phyloP scores from a whole-genome alignment of 2,113 vertebrate species.

The Tyto alba region DNA sequence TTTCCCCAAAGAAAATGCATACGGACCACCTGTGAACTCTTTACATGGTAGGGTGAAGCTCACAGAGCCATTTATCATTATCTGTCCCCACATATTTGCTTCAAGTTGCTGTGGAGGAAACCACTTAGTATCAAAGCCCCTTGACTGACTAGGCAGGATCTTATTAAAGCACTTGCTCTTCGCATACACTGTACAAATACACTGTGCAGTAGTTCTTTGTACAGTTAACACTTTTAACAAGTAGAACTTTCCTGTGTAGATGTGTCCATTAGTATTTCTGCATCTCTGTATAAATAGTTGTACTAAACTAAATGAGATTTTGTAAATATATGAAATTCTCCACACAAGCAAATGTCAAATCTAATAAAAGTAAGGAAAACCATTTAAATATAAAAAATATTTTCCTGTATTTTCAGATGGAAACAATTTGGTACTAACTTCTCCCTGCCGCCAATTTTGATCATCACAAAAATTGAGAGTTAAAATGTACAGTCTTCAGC shows the following conservation, averaged over 20 bases:
- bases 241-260: neutral
- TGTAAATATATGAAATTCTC: neutral
- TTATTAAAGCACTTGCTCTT: neutral
- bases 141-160: neutral
- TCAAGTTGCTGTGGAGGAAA: neutral
- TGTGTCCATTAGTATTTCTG: neutral
- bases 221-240: neutral
- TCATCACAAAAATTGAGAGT: neutral
- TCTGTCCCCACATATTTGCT: neutral
- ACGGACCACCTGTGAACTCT: neutral
- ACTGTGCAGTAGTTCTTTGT: neutral
- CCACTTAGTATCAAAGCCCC: neutral
- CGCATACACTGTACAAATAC: neutral
- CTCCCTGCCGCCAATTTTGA: neutral
- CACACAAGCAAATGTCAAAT: neutral
- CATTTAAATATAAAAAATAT: neutral
- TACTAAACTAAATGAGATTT: neutral
- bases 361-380: neutral
- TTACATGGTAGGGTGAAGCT: neutral
- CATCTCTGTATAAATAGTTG: neutral
- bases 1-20: neutral
- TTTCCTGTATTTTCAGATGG: neutral
- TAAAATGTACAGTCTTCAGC: neutral
- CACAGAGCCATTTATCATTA: neutral
- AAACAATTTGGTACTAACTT: neutral